Percentiles rank a stretch among this genome's conserved stretches.
Evolutionary conservation across 1,140 invertebrate species (phyloP).

Genomic region (Acromyrmex heyeri): DNA sequence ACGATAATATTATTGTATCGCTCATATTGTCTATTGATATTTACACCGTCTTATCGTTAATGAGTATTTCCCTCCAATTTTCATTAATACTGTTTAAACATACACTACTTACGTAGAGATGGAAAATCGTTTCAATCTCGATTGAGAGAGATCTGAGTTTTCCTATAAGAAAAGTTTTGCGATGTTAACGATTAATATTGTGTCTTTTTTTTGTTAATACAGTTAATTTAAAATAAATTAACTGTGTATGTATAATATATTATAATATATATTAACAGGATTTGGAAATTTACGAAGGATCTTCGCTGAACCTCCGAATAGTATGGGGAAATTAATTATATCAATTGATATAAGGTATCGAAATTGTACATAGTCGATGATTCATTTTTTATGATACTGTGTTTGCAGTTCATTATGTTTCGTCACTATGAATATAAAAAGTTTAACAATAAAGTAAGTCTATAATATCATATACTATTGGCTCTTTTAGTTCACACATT

Average conservation of each 20-base stretch:
- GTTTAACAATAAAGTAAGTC: conserved; percentile 51
- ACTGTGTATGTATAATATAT: neutral
- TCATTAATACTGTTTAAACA: conserved; percentile 60
- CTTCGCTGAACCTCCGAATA: neutral
- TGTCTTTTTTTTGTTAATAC: neutral
- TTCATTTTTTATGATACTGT: conserved; percentile 21
- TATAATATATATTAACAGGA: neutral
- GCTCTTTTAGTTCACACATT: neutral
- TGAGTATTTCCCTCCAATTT: conserved; percentile 23
- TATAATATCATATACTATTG: conserved; percentile 32
- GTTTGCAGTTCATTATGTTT: conserved; percentile 39
- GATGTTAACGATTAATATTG: neutral
- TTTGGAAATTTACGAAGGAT: conserved; percentile 23
- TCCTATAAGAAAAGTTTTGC: neutral
- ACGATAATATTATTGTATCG: neutral
- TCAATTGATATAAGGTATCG: conserved; percentile 29
- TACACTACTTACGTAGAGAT: conserved; percentile 22
- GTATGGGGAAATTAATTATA: neutral
- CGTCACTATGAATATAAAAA: conserved; percentile 43
- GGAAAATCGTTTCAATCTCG: conserved; percentile 1
- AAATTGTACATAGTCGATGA: conserved; percentile 43
- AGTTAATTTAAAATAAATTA: conserved; percentile 6
- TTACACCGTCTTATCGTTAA: conserved; percentile 33
- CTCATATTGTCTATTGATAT: neutral
- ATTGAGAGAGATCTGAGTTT: conserved; percentile 15